phyloP scores from a whole-genome alignment of 2,888 invertebrate genomes.

The Brachypterus glaber region DNA sequence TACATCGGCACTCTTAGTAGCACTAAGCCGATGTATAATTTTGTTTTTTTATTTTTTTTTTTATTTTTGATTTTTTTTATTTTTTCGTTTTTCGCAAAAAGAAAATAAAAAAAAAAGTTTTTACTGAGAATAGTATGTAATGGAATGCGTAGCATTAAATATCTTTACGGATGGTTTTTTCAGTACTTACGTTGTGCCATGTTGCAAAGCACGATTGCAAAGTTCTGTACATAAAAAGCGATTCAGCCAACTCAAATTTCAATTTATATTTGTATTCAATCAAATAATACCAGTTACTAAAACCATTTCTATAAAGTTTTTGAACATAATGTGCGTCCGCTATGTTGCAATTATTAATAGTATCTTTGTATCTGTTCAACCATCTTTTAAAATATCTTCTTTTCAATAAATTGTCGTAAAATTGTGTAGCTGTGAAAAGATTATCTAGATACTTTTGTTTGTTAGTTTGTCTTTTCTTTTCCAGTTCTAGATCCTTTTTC shows the following conservation, averaged over 20 bases:
- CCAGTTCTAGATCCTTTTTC: constrained; percentile 47
- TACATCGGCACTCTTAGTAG: no score
- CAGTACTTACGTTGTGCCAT: constrained; percentile 44
- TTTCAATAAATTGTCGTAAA: constrained; percentile 37
- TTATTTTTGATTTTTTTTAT: no score
- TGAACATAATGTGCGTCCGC: constrained; percentile 27
- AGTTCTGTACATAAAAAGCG: constrained; percentile 45
- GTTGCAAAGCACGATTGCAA: constrained; percentile 40
- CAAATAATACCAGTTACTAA: constrained; percentile 23
- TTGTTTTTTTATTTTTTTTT: no score
- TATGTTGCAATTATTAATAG: constrained; percentile 32
- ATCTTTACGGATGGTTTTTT: constrained; percentile 2
- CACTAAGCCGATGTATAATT: no score
- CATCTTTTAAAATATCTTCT: constrained; percentile 35
- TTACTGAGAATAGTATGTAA: no score
- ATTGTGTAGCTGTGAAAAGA: constrained; percentile 39
- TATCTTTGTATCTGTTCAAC: constrained; percentile 33
- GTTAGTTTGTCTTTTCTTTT: constrained; percentile 49
- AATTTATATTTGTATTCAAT: constrained; percentile 30
- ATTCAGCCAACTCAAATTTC: constrained; percentile 48
- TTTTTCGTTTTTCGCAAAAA: no score
- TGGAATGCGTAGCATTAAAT: no score
- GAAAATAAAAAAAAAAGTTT: no score
- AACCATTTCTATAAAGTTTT: constrained; percentile 23
- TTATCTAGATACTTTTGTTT: constrained; percentile 40